These are phyloP conservation scores for Phasianus colchicus DNA, from an alignment of 2,113 vertebrate species.

Conservation along the genomic window DNA sequence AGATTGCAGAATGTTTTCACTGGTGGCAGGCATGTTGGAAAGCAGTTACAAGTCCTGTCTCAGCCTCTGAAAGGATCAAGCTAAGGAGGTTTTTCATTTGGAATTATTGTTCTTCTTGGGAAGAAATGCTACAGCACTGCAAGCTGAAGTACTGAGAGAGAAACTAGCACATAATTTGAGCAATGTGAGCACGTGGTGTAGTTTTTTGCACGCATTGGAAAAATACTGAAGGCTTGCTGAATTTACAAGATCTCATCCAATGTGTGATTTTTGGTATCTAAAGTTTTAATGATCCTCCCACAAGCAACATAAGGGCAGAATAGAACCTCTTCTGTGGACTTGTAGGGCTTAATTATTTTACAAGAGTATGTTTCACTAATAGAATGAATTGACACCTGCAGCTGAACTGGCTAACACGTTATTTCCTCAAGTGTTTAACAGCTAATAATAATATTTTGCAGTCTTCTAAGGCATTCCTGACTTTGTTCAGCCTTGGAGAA, in stretches of 20 bases:
- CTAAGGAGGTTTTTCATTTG: neutral
- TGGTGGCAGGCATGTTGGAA: neutral
- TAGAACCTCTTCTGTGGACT: neutral
- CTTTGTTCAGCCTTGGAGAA: neutral
- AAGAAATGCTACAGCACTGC: neutral
- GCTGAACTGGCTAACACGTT: neutral
- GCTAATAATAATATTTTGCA: neutral
- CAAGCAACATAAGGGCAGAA: neutral
- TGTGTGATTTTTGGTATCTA: neutral
- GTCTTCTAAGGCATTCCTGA: neutral
- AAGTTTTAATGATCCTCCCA: neutral
- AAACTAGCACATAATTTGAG: neutral
- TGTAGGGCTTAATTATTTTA: conserved; percentile 17
- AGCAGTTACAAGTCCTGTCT: neutral
- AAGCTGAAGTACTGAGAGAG: neutral
- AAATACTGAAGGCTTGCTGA: neutral
- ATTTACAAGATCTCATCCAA: neutral
- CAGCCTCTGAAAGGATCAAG: neutral
- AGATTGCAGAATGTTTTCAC: neutral
- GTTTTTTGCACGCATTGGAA: neutral
- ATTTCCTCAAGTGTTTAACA: neutral
- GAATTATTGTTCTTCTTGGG: neutral
- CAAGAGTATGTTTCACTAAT: neutral
- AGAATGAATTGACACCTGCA: neutral
- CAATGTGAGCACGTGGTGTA: neutral